phyloP scores from a whole-genome alignment of 2,113 vertebrate species.

The Serinus canaria region DNA sequence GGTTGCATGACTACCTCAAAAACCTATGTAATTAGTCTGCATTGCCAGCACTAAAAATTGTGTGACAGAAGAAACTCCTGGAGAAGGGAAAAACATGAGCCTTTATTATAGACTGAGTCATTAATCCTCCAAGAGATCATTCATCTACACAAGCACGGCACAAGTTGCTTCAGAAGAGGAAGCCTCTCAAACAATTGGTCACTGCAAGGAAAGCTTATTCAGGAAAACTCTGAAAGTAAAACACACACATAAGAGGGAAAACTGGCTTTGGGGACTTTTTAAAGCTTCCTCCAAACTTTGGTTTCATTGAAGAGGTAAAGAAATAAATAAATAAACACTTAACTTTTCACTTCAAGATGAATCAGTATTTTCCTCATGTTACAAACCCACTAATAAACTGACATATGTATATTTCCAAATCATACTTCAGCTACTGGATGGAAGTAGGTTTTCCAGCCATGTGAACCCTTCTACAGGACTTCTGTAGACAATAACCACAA shows the following conservation, averaged over 20 bases:
- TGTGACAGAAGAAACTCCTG: background rate
- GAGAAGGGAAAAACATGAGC: background rate
- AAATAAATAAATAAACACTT: background rate
- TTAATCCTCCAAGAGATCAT: background rate
- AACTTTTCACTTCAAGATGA: background rate
- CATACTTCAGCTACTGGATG: background rate
- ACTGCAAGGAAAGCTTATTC: background rate
- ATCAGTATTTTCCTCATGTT: background rate
- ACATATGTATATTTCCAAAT: background rate
- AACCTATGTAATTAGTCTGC: background rate
- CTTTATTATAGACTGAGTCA: background rate
- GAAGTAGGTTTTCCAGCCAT: background rate
- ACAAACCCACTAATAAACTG: background rate
- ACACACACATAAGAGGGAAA: background rate
- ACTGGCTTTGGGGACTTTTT: background rate
- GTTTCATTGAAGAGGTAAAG: background rate
- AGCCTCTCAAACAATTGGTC: background rate
- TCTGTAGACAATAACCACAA: background rate
- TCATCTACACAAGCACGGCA: background rate
- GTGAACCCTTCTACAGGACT: background rate
- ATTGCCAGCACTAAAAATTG: background rate
- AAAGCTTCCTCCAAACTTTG: background rate
- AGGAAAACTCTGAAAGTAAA: background rate
- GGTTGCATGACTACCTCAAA: background rate
- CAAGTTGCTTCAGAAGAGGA: background rate